Evolutionary conservation across 2,113 vertebrate species (phyloP).

Genomic region (Formicarius rufipectus): DNA sequence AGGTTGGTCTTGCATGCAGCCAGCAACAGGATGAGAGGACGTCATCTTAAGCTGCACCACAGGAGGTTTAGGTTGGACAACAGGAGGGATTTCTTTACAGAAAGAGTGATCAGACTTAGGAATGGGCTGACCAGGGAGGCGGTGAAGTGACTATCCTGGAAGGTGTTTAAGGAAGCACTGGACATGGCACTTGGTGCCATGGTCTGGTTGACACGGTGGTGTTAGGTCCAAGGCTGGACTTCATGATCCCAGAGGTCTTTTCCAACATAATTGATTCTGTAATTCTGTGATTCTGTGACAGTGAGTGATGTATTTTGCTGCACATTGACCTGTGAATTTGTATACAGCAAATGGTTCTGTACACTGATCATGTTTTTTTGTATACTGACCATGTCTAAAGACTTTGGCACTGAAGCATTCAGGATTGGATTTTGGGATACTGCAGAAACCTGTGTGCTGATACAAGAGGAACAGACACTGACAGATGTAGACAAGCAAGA

Average conservation of each 20-base stretch:
- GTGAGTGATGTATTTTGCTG: neutral
- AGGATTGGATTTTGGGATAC: neutral
- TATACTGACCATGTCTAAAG: neutral
- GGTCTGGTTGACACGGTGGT: neutral
- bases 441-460: neutral
- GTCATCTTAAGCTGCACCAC: neutral
- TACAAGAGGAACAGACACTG: neutral
- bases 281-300: neutral
- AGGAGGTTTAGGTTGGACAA: neutral
- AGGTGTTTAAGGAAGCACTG: neutral
- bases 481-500: neutral
- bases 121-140: neutral
- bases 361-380: no score
- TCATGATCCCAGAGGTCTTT: neutral
- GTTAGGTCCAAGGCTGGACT: neutral
- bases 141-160: accelerated
- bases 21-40: neutral
- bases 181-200: neutral
- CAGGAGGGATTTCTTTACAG: neutral
- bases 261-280: neutral
- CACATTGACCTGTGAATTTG: neutral
- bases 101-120: neutral
- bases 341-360: neutral
- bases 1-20: accelerated
- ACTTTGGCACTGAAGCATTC: neutral